Evolutionary conservation across 2,888 invertebrate genomes (phyloP).

Genomic region (Bombylius major): DNA sequence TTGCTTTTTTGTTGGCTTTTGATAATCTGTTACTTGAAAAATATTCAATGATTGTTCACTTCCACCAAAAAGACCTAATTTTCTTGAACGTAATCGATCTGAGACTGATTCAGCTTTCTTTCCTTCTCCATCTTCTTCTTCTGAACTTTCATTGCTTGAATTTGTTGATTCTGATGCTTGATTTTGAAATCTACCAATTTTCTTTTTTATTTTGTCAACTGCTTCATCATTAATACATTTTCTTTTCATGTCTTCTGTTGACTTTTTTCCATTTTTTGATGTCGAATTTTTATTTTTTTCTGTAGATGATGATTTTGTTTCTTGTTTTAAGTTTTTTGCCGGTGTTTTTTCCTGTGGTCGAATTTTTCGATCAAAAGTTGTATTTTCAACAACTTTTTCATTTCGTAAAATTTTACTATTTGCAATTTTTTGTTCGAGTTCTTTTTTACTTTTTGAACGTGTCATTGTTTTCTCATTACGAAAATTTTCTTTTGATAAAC

Average conservation of each 20-base stretch:
- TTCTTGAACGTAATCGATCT: conserved; percentile 16
- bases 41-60: conserved; percentile 1
- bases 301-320: background rate
- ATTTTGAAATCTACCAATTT: background rate
- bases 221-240: conserved; percentile 10
- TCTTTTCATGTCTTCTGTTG: conserved; percentile 12
- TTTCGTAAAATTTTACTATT: conserved; percentile 34
- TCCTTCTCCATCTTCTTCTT: conserved; percentile 25
- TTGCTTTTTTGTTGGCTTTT: conserved; percentile 19
- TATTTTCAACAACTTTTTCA: conserved; percentile 31
- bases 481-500: background rate
- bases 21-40: background rate
- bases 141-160: conserved; percentile 10
- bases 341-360: background rate
- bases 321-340: background rate
- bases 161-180: background rate
- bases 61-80: background rate
- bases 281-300: conserved; percentile 1
- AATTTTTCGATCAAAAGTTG: background rate
- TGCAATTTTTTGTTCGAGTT: conserved; percentile 31
- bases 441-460: conserved; percentile 31
- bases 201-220: conserved; percentile 5
- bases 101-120: conserved; percentile 9
- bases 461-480: conserved; percentile 32
- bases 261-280: conserved; percentile 1